phyloP scores from a whole-genome alignment of 2,888 invertebrate species.

The Eristalis intricaria region DNA sequence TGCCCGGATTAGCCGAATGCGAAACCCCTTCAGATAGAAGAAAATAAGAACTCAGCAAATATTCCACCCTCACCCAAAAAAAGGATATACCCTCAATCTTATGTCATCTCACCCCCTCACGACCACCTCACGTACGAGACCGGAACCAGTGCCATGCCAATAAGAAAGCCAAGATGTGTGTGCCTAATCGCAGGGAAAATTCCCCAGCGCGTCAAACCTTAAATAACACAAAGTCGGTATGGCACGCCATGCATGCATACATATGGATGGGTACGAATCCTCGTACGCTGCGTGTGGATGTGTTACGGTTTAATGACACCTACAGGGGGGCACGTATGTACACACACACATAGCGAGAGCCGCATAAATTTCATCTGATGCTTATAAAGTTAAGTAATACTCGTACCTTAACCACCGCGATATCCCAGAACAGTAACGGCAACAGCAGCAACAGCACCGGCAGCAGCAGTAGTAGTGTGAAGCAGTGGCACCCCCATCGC shows the following conservation, averaged over 20 bases:
- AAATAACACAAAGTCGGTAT: slow-evolving; percentile 40
- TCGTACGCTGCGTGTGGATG: slow-evolving; percentile 27
- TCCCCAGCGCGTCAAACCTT: slow-evolving; percentile 61
- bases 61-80: neutral
- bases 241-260: neutral
- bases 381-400: slow-evolving; percentile 64
- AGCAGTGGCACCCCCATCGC: neutral
- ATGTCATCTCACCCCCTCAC: neutral
- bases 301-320: slow-evolving; percentile 68
- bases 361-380: slow-evolving; percentile 55
- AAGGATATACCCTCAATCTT: slow-evolving; percentile 34
- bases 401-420: slow-evolving; percentile 43
- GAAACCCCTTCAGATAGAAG: neutral
- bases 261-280: neutral
- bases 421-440: slow-evolving; percentile 1
- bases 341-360: neutral
- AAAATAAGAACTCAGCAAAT: neutral
- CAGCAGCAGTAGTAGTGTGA: neutral
- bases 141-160: neutral
- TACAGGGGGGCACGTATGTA: slow-evolving; percentile 40
- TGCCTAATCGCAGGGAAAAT: slow-evolving; percentile 66
- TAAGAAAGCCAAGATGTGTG: slow-evolving; percentile 36
- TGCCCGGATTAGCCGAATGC: slow-evolving; percentile 38
- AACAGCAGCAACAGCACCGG: neutral
- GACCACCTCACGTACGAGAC: slow-evolving; percentile 12